Conservation (phyloP, 2,797 vertebrate genomes). For the Anolis apletophallus region DNA sequence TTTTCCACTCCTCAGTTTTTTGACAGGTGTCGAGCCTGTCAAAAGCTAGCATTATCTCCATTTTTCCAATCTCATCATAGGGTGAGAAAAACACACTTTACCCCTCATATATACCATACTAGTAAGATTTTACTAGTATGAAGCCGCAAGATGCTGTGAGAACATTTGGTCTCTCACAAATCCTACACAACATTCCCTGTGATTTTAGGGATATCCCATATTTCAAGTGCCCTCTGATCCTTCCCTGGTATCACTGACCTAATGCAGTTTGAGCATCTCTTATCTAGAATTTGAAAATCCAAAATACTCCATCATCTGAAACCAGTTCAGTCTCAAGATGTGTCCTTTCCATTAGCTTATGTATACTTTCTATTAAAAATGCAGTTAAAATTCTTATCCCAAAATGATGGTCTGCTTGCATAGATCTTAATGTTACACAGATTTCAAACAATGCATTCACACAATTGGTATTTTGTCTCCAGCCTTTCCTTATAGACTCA, state of each 20-base stretch:
- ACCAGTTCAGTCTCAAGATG: background rate
- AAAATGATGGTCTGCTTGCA: background rate
- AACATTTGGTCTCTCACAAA: background rate
- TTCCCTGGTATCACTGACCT: background rate
- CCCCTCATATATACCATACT: background rate
- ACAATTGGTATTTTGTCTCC: background rate
- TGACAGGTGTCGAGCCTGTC: too few species aligned
- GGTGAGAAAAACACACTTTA: background rate
- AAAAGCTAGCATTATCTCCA: background rate
- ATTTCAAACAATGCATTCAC: too few species aligned
- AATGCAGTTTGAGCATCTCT: background rate
- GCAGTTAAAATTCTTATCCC: background rate
- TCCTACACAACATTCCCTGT: background rate
- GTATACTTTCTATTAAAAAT: background rate
- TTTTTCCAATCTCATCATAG: background rate
- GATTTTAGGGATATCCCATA: background rate
- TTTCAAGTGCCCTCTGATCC: background rate
- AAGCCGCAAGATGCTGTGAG: background rate
- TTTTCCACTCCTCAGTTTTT: background rate
- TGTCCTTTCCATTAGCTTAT: background rate
- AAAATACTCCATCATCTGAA: too few species aligned
- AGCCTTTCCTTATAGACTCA: background rate
- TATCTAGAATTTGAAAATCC: too few species aligned
- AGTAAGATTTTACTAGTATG: too few species aligned
- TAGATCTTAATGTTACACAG: background rate